Evolutionary conservation across 53 echinoderm and acorn worm species (phyloP).

Genomic region (Stichopus horrens): DNA sequence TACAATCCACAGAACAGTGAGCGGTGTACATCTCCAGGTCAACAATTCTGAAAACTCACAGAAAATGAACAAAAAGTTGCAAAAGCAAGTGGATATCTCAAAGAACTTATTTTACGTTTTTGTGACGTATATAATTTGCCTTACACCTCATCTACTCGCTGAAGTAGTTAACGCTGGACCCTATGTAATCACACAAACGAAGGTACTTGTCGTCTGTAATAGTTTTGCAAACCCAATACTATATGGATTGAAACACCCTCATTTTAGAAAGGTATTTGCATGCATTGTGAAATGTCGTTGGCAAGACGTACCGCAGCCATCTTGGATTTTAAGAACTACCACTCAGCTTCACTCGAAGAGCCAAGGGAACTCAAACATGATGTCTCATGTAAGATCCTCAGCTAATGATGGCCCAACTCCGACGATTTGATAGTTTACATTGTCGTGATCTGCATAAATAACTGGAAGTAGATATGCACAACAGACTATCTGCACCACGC

Average conservation of each 20-base stretch:
- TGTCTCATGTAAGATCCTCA: not conserved
- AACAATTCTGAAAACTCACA: not conserved
- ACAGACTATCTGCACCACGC: too few species aligned
- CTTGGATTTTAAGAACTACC: slow-evolving; percentile 24
- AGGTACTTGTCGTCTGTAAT: slow-evolving; percentile 20
- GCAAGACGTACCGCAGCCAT: slow-evolving; percentile 39
- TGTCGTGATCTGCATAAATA: too few species aligned
- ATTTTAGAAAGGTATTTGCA: slow-evolving; percentile 17
- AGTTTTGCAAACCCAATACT: slow-evolving; percentile 4
- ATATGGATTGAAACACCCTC: slow-evolving; percentile 34
- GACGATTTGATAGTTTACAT: not conserved
- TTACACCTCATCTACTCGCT: slow-evolving; percentile 17
- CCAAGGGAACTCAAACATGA: not conserved
- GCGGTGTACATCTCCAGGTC: not conserved
- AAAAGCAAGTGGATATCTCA: slow-evolving; percentile 38
- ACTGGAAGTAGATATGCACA: too few species aligned
- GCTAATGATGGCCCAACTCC: not conserved
- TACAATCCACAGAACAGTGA: not conserved
- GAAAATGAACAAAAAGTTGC: slow-evolving; percentile 6
- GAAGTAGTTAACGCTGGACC: slow-evolving; percentile 11
- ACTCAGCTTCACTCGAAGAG: not conserved
- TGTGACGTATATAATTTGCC: slow-evolving; percentile 16
- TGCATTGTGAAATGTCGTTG: slow-evolving; percentile 27
- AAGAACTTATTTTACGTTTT: slow-evolving; percentile 37
- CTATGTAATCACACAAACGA: slow-evolving; percentile 17